Base-by-base conservation (phyloP, 2,797 vertebrate species). In the Caiman crocodilus region DNA sequence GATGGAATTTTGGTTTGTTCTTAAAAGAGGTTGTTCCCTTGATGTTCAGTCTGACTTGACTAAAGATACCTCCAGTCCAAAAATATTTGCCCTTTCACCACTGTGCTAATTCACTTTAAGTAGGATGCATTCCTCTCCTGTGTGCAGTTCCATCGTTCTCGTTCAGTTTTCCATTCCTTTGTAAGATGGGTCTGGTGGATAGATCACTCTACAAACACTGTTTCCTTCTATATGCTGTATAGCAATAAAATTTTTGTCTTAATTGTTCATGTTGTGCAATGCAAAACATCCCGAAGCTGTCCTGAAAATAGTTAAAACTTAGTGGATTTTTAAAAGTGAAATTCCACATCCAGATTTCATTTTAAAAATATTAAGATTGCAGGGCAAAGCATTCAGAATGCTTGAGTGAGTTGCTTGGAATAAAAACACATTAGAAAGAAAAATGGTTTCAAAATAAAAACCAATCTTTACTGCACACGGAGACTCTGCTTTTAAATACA, bases 241-340 rank as follows among this genome's bases (percentile, higher is more conserved):
- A 57, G 50, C 69, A 73, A 57, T 50, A 57, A 30, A 11, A 23
- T 7, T 35, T 42, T 21, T 14, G 20, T 57, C n/a, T 92, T 58
- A 16, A 21, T 91, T 35, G 8, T 7, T 82, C 4, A 5, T 73
- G 55, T 60, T 0, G 0, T 76, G 18, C 17, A 79, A 35, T 20
- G 63, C 35, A 35, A 32, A 69, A 71, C 32, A 71, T 25, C 25
- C 67, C 30, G 35, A 32, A 35, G 35, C 35, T 71, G 25, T 91
- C 56, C 20, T 90, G 69, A 75, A 61, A 9, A 2, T 32, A 63
- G 69, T 61, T 85, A 57, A 77, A 90, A 35, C 5, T 35, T 35
- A 23, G 8, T 26, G 28, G 67, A 92, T 84, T 76, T 58, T 83
- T 17, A 30, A 75, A 82, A 14, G 42, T 18, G 25, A 3, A 63